Base-by-base conservation (phyloP, 2,113 vertebrate species). In the Rhodinocichla rosea region DNA sequence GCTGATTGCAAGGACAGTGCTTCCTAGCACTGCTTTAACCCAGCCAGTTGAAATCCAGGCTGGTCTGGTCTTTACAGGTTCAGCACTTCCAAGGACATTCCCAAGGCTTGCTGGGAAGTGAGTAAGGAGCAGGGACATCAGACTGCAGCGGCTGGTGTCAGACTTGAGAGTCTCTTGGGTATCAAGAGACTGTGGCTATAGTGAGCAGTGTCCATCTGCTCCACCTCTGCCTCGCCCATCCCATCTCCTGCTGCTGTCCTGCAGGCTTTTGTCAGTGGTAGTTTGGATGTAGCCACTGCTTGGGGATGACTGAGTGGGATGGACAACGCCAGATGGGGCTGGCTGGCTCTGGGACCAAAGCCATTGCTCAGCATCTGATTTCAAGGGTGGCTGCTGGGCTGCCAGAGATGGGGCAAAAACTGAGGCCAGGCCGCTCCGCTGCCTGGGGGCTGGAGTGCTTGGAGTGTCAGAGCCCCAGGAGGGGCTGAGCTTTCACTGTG, bases 341-440 rank as follows among this genome's bases (percentile, higher is more conserved):
- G 47, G 26, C 30, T 92, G 50, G 7, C 76, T 86, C 85, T 77
- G 89, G 86, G 90, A 92, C 75, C 64, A 70, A 86, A 93, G 90
- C 71, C 71, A 62, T 86, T 45, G 83, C 88, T 96, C 71, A 86
- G 92, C 83, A 20, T 94, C 90, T 90, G 76, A 90, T 95, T 93
- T 92, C 96, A 95, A 4, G 69, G 60, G 64, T 87, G 47, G 65
- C 81, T 78, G 64, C 47, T 7, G 23, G 55, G 57, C 87, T 94
- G 88, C 63, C 82, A 42, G 79, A 32, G 78, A 37, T 37, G 62
- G 42, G 63, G 52, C 50, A 27, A 1, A 68, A 42, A 1, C 3
- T 28, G 83, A 90, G 55, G 60, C 42, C 64, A 18, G 69, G 50
- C 82, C 26, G 4, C 18, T 32, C 33, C 10, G 15, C 76, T 69